Evolutionary conservation across 2,888 invertebrate species (phyloP).

Genomic region (Nudaria mundana): DNA sequence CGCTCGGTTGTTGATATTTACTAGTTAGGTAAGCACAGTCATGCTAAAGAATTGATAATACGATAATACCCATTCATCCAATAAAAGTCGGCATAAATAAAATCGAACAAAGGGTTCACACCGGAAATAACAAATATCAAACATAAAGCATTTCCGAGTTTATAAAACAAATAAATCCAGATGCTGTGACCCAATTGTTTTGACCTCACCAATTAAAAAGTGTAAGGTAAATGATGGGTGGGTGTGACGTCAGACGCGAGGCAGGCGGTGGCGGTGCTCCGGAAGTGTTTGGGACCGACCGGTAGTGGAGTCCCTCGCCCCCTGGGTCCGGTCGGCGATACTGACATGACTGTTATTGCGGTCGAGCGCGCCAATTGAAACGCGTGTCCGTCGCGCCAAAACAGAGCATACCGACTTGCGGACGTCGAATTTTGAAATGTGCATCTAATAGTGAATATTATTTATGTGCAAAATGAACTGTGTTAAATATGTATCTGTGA

Average conservation of each 20-base stretch:
- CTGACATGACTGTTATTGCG: conserved; percentile 60
- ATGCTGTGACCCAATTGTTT: conserved; percentile 71
- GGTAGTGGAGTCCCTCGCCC: conserved; percentile 57
- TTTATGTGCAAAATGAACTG: conserved; percentile 44
- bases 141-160: conserved; percentile 47
- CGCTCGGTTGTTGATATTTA: no score
- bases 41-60: no score
- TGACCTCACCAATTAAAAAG: conserved; percentile 78
- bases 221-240: conserved; percentile 68
- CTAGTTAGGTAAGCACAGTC: not conserved
- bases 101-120: conserved; percentile 20
- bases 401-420: conserved; percentile 53
- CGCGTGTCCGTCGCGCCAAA: conserved; percentile 72
- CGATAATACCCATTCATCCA: conserved; percentile 16
- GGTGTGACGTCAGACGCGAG: conserved; percentile 54
- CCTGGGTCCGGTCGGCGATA: conserved; percentile 59
- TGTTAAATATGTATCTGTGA: conserved; percentile 36
- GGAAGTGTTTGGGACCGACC: conserved; percentile 63
- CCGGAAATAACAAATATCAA: conserved; percentile 39
- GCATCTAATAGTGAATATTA: conserved; percentile 21
- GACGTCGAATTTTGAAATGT: conserved; percentile 44
- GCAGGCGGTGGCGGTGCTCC: conserved; percentile 53
- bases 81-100: conserved; percentile 19
- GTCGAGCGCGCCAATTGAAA: conserved; percentile 71
- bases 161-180: conserved; percentile 59